Evolutionary conservation across 2,888 invertebrate genomes (phyloP).

Genomic region (Laothoe populi): DNA sequence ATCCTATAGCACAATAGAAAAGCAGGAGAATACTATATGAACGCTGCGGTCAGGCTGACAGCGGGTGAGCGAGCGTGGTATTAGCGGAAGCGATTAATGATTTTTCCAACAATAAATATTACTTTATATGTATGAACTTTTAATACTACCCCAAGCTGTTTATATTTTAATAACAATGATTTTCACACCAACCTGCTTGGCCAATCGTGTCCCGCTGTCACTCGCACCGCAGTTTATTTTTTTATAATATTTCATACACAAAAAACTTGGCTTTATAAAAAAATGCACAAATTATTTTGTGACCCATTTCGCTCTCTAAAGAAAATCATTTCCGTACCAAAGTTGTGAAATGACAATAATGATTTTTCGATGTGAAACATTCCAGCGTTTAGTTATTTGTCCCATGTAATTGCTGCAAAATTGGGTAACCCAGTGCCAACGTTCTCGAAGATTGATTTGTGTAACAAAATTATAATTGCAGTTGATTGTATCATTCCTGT

Average conservation of each 20-base stretch:
- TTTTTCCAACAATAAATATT: conserved; percentile 12
- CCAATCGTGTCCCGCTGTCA: conserved; percentile 3
- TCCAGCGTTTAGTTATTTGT: conserved; percentile 13
- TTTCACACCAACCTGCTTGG: neutral
- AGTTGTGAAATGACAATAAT: conserved; percentile 80
- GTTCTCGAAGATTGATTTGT: conserved; percentile 22
- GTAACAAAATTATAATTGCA: conserved; percentile 14
- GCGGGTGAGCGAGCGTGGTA: neutral
- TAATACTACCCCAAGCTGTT: neutral
- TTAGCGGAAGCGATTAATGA: conserved; percentile 14
- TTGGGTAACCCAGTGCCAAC: conserved; percentile 61
- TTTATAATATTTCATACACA: conserved; percentile 19
- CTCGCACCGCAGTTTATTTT: conserved; percentile 21
- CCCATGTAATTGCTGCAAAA: conserved; percentile 47
- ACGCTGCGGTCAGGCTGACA: conserved; percentile 12
- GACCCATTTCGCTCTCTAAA: conserved; percentile 34
- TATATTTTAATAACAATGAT: neutral
- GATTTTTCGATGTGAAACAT: conserved; percentile 36
- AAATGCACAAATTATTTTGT: conserved; percentile 32
- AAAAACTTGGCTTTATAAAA: conserved; percentile 15
- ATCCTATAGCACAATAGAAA: conserved; percentile 36
- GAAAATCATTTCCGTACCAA: conserved; percentile 49
- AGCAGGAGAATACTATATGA: conserved; percentile 19
- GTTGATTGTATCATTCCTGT: neutral
- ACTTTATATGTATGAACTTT: neutral